Conservation (phyloP, 2,888 invertebrate genomes). For the Branchellion lobata region DNA sequence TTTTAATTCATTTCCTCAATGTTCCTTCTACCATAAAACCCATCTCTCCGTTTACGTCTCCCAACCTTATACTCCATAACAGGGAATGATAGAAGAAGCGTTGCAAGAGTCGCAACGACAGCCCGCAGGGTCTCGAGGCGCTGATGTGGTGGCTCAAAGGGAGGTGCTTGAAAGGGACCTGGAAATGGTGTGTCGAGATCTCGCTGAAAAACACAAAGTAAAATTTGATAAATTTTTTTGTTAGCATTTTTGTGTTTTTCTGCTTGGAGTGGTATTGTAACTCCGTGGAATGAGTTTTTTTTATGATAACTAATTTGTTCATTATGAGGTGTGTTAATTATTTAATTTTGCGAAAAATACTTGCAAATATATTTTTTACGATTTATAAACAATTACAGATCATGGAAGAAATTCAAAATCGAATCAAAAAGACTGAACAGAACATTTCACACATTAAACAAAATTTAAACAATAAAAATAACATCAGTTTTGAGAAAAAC, state of each 20-base stretch:
- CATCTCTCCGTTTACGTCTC: too few relatives aligned
- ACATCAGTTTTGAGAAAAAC: neutral
- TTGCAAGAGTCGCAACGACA: constrained; percentile 57
- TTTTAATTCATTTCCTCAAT: too few relatives aligned
- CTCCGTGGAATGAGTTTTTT: too few relatives aligned
- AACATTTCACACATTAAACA: neutral
- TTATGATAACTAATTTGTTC: neutral
- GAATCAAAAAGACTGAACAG: neutral
- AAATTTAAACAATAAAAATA: neutral
- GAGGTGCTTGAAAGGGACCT: constrained; percentile 75
- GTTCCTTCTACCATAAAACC: too few relatives aligned
- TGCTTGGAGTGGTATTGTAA: too few relatives aligned
- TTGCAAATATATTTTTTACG: too few relatives aligned
- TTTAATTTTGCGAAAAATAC: neutral
- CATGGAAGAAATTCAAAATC: neutral
- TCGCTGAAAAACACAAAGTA: constrained; percentile 89
- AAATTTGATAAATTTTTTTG: too few relatives aligned
- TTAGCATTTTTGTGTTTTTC: too few relatives aligned
- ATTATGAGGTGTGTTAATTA: neutral
- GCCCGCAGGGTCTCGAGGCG: constrained; percentile 61
- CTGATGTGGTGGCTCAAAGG: constrained; percentile 73
- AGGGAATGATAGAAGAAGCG: constrained; percentile 60
- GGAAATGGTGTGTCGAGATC: constrained; percentile 78
- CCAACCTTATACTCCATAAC: too few relatives aligned
- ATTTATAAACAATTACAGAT: too few relatives aligned